Conservation (phyloP, 2,113 vertebrate genomes). For the Lophius piscatorius region DNA sequence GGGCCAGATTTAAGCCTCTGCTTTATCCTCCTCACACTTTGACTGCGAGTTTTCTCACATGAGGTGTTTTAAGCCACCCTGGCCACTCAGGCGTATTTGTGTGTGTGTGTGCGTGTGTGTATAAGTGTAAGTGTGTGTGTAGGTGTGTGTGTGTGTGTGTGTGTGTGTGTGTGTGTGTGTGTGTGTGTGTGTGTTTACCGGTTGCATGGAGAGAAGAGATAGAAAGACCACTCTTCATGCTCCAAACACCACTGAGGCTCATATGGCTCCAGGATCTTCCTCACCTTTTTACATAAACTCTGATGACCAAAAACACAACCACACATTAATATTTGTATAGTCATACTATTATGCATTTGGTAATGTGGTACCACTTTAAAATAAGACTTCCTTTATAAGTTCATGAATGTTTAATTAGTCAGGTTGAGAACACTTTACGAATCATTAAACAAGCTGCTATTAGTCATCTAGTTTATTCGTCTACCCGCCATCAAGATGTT, state of each 20-base stretch:
- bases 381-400: no score
- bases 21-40: slow-evolving; percentile 23
- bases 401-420: no score
- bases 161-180: slow-evolving; percentile 2
- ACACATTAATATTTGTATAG: not conserved
- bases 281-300: slow-evolving; percentile 89
- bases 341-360: not conserved
- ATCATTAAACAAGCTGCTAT: no score
- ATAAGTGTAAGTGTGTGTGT: slow-evolving; percentile 72
- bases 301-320: slow-evolving; percentile 56
- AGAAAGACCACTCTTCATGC: slow-evolving; percentile 93
- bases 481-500: no score
- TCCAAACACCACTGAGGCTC: slow-evolving; percentile 92
- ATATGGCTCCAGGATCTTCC: slow-evolving; percentile 88
- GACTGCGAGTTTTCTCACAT: slow-evolving; percentile 48
- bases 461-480: no score
- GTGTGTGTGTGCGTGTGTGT: slow-evolving; percentile 47
- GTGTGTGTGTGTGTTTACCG: slow-evolving; percentile 77
- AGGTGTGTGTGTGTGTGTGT: slow-evolving; percentile 9
- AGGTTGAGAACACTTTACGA: no score
- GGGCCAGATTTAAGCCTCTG: slow-evolving; percentile 6
- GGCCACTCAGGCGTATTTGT: no score
- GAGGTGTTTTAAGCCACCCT: slow-evolving; percentile 11
- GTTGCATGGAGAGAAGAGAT: slow-evolving; percentile 92
- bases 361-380: not conserved